Conservation (phyloP, 2,888 invertebrate species). For the Apocheima hispidaria region DNA sequence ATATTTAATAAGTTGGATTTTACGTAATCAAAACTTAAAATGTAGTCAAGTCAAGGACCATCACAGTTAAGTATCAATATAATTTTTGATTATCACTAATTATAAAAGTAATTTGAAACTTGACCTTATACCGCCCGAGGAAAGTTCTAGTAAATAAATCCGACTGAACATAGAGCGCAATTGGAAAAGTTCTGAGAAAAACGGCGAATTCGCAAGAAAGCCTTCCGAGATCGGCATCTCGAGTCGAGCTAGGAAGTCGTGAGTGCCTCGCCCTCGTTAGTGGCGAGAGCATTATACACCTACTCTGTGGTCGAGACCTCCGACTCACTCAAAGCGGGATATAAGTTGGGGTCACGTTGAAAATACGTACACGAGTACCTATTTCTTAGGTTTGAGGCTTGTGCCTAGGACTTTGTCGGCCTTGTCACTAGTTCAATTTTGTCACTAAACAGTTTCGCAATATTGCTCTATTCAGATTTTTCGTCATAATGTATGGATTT, state of each 20-base stretch:
- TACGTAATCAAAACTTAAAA: too few species aligned
- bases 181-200: constrained; percentile 34
- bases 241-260: constrained; percentile 20
- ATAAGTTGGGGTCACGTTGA: too few species aligned
- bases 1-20: too few species aligned
- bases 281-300: constrained; percentile 44
- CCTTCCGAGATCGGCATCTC: constrained; percentile 5
- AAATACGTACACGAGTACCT: too few species aligned
- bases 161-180: constrained; percentile 20
- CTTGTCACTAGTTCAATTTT: too few species aligned
- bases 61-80: too few species aligned
- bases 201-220: constrained; percentile 17
- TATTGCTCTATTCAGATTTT: too few species aligned
- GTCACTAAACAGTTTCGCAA: too few species aligned
- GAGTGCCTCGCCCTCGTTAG: constrained; percentile 48
- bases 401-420: too few species aligned
- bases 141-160: constrained; percentile 20
- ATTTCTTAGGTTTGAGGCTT: too few species aligned
- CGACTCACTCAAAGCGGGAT: constrained; percentile 25
- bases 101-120: neutral
- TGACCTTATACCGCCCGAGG: constrained; percentile 8
- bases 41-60: neutral
- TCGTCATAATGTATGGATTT: too few species aligned
- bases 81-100: neutral
- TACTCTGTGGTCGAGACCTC: too few species aligned